Base-by-base conservation (phyloP, 2,888 invertebrate genomes). In the Hydropsyche betteni region DNA sequence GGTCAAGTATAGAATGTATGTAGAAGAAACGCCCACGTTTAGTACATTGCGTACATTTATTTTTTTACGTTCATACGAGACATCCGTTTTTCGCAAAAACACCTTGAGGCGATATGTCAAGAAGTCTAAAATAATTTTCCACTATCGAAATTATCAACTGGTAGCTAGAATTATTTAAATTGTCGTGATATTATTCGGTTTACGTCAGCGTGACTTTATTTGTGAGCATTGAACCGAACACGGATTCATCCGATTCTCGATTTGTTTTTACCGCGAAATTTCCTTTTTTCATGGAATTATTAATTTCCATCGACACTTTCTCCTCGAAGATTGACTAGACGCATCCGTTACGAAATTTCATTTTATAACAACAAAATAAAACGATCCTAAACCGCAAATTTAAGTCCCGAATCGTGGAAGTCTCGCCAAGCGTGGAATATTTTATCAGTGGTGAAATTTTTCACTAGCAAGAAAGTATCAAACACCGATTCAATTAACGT, bases 1-100 rank as follows among this genome's bases (percentile, higher is more conserved):
- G 72, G 72, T 55, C 72, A 61, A 24, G 70, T 52, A 12, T 53
- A 70, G 8, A 70, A 34, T 53, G 70, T 16, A 55, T 55, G 51
- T 24, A 58, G 12, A 24, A 24, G 24, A 24, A 69, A 69, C 69
- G 44, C 44, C 44, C 10, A 44, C 44, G 44, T 44, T 6, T 8
- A 44, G 44, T 44, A 10, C 4, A 10, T 44, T 44, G 44, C 44
- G 10, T 44, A 44, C 4, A 44, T 10, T 8, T 44, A 44, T 44
- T 44, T 44, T 44, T 44, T 44, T 44, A 10, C 44, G 10, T 10
- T 44, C 44, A 44, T 8, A 44, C 44, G 6, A 44, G 44, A 44
- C 44, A 44, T 55, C 55, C 16, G 55, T 55, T 55, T 55, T 55
- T 55, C 24, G 55, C 55, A 55, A 44, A 44, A 44, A 8, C 44